Base-by-base conservation (phyloP, 2,797 vertebrate species). In the Acanthiza pusilla region DNA sequence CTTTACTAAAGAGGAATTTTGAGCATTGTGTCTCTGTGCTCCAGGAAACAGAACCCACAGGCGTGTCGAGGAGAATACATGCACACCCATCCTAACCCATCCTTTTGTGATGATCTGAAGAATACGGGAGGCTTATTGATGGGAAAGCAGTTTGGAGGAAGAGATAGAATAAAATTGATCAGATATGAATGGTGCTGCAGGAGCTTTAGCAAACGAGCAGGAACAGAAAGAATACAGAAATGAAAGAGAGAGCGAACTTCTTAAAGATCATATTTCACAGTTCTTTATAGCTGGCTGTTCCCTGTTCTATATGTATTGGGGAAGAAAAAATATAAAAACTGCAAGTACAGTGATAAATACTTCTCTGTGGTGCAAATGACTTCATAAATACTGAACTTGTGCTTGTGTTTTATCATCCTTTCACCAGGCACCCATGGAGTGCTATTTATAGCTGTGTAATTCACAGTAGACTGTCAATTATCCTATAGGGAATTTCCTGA, bases 381-480 rank as follows among this genome's bases (percentile, higher is more conserved):
- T 91, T 90, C 70, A 78, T 89, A 96, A 93, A 91, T 42, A 67
- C 51, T 92, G 87, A 87, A 76, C 79, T 78, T 92, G 77, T 23
- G 27, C 47, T 93, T 51, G 50, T 84, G 26, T 94, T 95, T 96
- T 91, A 94, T 89, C 88, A 92, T 94, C 63, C 89, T 84, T 95
- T 96, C 93, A 94, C 63, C 90, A 87, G 89, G 67, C 94, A 94
- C 40, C 94, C 74, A 14, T 85, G 26, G 55, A 57, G 47, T 86
- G 76, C 94, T 95, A 96, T 97, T 97, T 97, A 94, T 93, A 96
- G 80, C 79, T 63, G 30, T 34, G 21, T 82, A 95, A 97, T 89
- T 97, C 96, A 94, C 88, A 85, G 91, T 75, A 95, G 47, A 25
- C 58, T 85, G 91, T 65, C 83, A 84, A 68, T 78, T 63, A 87